Conservation (phyloP, 2,797 vertebrate species). For the Sebastolobus alascanus region DNA sequence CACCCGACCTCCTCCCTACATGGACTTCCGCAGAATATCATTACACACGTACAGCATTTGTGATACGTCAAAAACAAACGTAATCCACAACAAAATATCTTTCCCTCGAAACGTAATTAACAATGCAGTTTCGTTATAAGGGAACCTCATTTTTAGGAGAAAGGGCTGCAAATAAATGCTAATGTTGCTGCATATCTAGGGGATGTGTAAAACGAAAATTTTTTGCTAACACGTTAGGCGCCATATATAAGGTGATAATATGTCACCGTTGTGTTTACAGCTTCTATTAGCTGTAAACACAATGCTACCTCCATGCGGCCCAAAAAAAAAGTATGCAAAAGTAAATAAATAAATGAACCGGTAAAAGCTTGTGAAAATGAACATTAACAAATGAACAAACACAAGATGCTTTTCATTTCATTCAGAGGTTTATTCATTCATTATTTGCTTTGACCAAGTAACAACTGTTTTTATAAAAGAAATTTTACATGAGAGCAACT, state of each 20-base stretch:
- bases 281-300: no score
- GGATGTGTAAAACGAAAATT: background rate
- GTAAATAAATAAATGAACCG: background rate
- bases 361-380: background rate
- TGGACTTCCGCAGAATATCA: no score
- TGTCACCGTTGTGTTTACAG: no score
- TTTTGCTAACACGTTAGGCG: background rate
- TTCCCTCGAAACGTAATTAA: background rate
- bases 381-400: constrained; percentile 34
- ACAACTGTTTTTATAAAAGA: constrained; percentile 81
- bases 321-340: no score
- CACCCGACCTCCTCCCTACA: no score
- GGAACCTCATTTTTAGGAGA: background rate
- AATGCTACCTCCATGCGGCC: no score
- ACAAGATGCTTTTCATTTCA: constrained; percentile 51
- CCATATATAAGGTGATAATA: background rate
- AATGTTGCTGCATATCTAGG: background rate
- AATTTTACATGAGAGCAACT: constrained; percentile 81
- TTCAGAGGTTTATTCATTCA: constrained; percentile 86
- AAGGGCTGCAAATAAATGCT: background rate
- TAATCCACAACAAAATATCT: background rate
- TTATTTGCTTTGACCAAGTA: constrained; percentile 80
- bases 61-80: background rate
- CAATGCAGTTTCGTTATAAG: background rate
- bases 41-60: no score